These are phyloP conservation scores for Drosophila parvula DNA, from an alignment of 1,140 invertebrate genomes.

Conservation along the genomic window DNA sequence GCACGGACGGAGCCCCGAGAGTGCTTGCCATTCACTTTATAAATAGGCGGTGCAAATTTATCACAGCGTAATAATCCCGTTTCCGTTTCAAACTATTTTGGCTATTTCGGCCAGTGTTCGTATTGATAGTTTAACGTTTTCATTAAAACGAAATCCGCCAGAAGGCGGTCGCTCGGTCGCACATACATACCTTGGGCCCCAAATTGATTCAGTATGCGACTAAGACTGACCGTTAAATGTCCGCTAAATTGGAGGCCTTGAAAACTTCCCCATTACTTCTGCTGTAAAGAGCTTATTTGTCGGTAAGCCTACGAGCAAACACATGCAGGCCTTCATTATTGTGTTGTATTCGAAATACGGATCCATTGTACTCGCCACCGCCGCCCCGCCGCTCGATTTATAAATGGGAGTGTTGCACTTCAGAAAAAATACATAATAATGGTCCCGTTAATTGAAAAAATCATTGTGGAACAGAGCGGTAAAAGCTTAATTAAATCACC, in stretches of 20 bases:
- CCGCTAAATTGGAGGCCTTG: slow-evolving; percentile 47
- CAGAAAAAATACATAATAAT: slow-evolving; percentile 51
- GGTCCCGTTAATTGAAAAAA: slow-evolving; percentile 55
- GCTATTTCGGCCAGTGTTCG: neutral
- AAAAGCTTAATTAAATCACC: slow-evolving; percentile 34
- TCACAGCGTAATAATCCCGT: slow-evolving; percentile 38
- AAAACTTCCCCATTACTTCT: slow-evolving; percentile 65
- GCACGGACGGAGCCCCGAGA: slow-evolving; percentile 27
- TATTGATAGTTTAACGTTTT: slow-evolving; percentile 23
- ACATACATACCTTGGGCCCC: slow-evolving; percentile 37
- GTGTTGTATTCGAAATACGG: slow-evolving; percentile 33
- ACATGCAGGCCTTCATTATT: slow-evolving; percentile 46
- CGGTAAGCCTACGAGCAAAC: slow-evolving; percentile 49
- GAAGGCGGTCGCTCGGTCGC: slow-evolving; percentile 8
- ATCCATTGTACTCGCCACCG: slow-evolving; percentile 47
- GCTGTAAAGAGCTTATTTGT: slow-evolving; percentile 35
- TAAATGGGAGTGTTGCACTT: slow-evolving; percentile 62
- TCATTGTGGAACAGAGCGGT: slow-evolving; percentile 18
- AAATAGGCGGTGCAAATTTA: slow-evolving; percentile 39
- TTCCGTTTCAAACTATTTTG: slow-evolving; percentile 19
- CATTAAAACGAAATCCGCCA: slow-evolving; percentile 11
- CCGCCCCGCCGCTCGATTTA: slow-evolving; percentile 14
- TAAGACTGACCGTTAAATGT: slow-evolving; percentile 45
- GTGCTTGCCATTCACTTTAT: slow-evolving; percentile 49
- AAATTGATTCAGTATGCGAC: slow-evolving; percentile 28